Conservation (phyloP, 2,888 invertebrate genomes). For the Dicyrtoma fusca region DNA sequence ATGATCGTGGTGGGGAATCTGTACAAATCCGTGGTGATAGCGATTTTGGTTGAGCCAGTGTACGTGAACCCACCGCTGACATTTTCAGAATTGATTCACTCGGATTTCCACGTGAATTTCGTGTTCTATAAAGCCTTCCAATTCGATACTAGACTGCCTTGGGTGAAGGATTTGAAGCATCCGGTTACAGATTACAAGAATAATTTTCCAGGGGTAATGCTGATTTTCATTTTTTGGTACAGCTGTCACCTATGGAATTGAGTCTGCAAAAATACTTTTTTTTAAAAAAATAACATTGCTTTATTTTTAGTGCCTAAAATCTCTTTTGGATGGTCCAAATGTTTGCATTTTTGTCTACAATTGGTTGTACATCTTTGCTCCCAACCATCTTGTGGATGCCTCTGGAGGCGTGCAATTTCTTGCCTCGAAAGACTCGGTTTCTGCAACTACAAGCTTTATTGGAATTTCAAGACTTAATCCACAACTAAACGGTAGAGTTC, state of each 20-base stretch:
- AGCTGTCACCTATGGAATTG: too few species aligned
- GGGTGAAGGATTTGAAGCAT: constrained; percentile 11
- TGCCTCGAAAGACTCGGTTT: constrained; percentile 15
- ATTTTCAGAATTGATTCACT: not conserved
- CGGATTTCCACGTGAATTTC: constrained; percentile 10
- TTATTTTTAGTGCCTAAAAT: constrained; percentile 6
- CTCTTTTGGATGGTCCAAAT: constrained; percentile 17
- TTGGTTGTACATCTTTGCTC: constrained; percentile 14
- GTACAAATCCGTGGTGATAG: constrained; percentile 15
- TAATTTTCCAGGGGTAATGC: not conserved
- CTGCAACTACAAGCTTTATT: not conserved
- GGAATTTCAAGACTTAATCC: constrained; percentile 7
- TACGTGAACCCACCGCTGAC: not conserved
- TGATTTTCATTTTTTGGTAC: too few species aligned
- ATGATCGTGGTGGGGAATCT: constrained; percentile 7
- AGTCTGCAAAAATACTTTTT: not conserved
- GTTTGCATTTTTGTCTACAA: constrained; percentile 19
- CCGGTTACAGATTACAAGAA: not conserved
- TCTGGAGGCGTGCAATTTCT: not conserved
- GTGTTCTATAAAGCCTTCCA: constrained; percentile 3
- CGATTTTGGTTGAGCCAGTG: not conserved
- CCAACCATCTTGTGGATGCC: not conserved
- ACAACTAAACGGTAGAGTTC: not conserved
- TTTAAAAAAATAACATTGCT: too few species aligned
- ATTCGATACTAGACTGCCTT: not conserved